phyloP scores from a whole-genome alignment of 2,113 vertebrate genomes.

The Pagrus major region DNA sequence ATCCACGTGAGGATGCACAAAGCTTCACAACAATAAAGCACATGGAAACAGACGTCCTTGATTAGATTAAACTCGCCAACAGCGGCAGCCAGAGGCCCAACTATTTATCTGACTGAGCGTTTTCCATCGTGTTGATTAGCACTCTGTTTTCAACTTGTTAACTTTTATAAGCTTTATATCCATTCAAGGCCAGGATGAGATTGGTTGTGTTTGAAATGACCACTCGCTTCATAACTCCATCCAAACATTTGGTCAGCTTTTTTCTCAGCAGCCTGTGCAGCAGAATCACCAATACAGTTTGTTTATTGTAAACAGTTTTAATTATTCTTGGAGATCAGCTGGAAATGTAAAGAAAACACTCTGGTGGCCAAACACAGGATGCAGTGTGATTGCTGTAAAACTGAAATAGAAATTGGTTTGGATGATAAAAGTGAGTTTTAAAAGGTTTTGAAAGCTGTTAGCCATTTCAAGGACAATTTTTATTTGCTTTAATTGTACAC shows the following conservation, averaged over 20 bases:
- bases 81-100: conserved; percentile 39
- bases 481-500: conserved; percentile 65
- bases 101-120: conserved; percentile 50
- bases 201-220: conserved; percentile 34
- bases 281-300: conserved; percentile 25
- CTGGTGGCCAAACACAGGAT: conserved; percentile 61
- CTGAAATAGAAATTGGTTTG: conserved; percentile 61
- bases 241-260: conserved; percentile 43
- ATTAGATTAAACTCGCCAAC: conserved; percentile 53
- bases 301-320: conserved; percentile 62
- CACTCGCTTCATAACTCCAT: conserved; percentile 4
- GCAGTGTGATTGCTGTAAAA: conserved; percentile 47
- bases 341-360: conserved; percentile 50
- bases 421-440: conserved; percentile 58
- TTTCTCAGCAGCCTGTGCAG: background rate
- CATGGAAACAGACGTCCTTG: conserved; percentile 68
- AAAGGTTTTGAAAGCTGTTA: conserved; percentile 63
- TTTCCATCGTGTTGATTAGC: conserved; percentile 65
- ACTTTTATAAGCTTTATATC: conserved; percentile 64
- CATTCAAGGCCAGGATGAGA: conserved; percentile 29
- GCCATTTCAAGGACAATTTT: conserved; percentile 68
- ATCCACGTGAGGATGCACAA: conserved; percentile 54
- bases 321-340: conserved; percentile 43
- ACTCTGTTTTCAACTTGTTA: conserved; percentile 59
- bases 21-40: conserved; percentile 61